phyloP scores from a whole-genome alignment of 2,888 invertebrate species.

The Drosophila prostipennis region DNA sequence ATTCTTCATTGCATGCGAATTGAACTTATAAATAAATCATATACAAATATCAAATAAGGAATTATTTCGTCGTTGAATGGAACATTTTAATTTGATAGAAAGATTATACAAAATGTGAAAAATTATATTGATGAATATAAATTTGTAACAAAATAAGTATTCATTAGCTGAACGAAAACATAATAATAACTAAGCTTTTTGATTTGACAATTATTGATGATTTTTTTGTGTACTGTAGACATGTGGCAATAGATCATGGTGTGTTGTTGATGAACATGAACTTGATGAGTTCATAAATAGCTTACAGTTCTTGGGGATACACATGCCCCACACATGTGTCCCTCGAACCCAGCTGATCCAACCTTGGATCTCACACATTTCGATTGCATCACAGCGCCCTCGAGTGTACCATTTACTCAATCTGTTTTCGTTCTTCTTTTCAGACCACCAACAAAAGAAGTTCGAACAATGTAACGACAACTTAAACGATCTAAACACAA shows the following conservation, averaged over 20 bases:
- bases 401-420: slow-evolving; percentile 18
- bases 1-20: neutral
- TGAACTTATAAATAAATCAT: no score
- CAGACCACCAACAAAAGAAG: slow-evolving; percentile 27
- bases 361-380: slow-evolving; percentile 25
- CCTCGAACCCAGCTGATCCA: slow-evolving; percentile 23
- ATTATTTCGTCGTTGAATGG: no score
- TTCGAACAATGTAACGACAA: slow-evolving; percentile 54
- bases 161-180: no score
- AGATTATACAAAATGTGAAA: no score
- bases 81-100: no score
- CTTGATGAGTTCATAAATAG: slow-evolving; percentile 41
- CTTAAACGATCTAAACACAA: slow-evolving; percentile 8
- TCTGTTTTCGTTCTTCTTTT: slow-evolving; percentile 21
- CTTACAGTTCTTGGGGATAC: slow-evolving; percentile 11
- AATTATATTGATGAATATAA: no score
- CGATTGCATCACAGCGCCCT: slow-evolving; percentile 30
- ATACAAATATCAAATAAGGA: no score
- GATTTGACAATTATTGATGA: neutral
- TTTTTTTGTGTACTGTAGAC: neutral
- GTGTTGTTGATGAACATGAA: slow-evolving; percentile 6
- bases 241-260: neutral
- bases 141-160: no score
- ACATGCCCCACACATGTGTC: slow-evolving; percentile 39
- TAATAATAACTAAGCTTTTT: neutral